Base-by-base conservation (phyloP, 64 coral and sea anemone genomes). In the Porites australiensis region DNA sequence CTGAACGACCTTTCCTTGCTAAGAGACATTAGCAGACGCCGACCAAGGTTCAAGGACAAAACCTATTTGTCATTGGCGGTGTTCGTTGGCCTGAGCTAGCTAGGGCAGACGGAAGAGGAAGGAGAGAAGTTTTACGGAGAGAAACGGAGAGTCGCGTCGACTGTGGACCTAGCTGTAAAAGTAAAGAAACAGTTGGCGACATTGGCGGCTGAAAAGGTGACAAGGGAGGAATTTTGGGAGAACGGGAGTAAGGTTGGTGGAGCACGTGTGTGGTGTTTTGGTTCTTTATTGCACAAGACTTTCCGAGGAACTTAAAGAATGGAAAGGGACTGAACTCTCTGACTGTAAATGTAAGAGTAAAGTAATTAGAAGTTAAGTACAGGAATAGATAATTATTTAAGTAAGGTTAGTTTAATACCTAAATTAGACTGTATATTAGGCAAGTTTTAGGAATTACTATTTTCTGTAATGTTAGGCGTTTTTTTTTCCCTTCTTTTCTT, bases 221-320 rank as follows among this genome's bases (percentile, higher is more conserved):
- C 64, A 67, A 67, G 64, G 14, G 64, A 67, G 64, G 64, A 13
- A 67, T 67, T 67, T 18, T 67, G 64, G 20, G 64, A 67, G 64
- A 67, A 67, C 9, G 64, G 16, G 64, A 67, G 64, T 71, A 71
- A 71, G 68, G n/a, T 71, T 71, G 68, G 68, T 71, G 68, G 68
- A 71, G 21, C 68, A 71, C n/a, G 68, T 71, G 68, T 71, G 21
- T 71, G 21, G 68, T 6, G 21, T 71, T 68, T n/a, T n/a, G n/a
- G n/a, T n/a, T n/a, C n/a, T n/a, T n/a, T n/a, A 20, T 68, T 68
- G 64, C 15, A 20, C 64, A 68, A 68, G 64, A 68, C 22, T 68
- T 68, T 68, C 64, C 16, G 64, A 68, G 64, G 64, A 68, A 68
- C 64, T 68, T 68, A 68, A 68, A 68, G 16, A 2, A 4, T 19